Evolutionary conservation across 2,113 vertebrate genomes (phyloP).

Genomic region (Neoarius graeffei): DNA sequence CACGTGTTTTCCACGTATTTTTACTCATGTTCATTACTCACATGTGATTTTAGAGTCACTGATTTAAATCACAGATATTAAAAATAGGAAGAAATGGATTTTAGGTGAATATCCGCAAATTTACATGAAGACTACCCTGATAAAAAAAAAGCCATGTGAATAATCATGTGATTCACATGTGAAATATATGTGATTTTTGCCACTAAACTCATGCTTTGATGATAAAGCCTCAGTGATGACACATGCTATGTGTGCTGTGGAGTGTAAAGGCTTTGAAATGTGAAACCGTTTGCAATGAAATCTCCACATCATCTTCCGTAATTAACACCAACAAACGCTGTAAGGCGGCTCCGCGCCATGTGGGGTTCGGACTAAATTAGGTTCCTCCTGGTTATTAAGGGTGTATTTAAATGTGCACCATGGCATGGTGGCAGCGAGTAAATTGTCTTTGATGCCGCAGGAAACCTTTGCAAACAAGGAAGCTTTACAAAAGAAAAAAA

Average conservation of each 20-base stretch:
- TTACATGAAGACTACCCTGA: background rate
- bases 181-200: background rate
- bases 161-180: background rate
- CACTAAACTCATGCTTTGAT: background rate
- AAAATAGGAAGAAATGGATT: background rate
- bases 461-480: constrained; percentile 45
- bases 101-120: background rate
- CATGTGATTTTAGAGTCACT: background rate
- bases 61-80: background rate
- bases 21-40: background rate
- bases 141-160: background rate
- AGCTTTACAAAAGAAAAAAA: constrained; percentile 13
- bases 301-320: constrained; percentile 43
- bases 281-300: constrained; percentile 29
- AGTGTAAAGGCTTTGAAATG: constrained; percentile 28
- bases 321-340: constrained; percentile 19
- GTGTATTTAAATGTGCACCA: constrained; percentile 48
- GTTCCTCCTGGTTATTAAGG: constrained; percentile 49
- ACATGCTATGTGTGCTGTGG: background rate
- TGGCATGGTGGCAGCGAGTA: constrained; percentile 38
- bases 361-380: constrained; percentile 46
- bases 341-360: constrained; percentile 26
- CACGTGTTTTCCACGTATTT: background rate
- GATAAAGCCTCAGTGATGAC: background rate
- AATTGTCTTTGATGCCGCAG: constrained; percentile 46